phyloP scores from a whole-genome alignment of 2,888 invertebrate species.

The Ennomos fuscantarius region DNA sequence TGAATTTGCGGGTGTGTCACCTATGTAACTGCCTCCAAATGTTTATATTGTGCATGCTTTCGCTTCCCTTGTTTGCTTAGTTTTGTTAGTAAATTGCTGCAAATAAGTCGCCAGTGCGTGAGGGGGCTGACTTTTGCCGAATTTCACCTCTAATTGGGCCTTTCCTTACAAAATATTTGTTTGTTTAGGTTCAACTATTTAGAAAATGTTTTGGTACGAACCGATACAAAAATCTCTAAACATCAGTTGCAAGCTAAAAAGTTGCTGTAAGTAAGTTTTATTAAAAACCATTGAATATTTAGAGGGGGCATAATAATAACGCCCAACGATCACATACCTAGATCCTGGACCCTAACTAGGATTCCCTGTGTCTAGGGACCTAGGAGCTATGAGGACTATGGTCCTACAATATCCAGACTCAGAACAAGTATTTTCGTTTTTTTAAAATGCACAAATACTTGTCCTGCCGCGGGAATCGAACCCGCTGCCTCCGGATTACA shows the following conservation, averaged over 20 bases:
- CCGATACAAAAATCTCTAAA: constrained; percentile 7
- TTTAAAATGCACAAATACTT: too few species aligned
- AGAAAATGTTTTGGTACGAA: constrained; percentile 17
- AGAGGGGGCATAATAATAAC: too few species aligned
- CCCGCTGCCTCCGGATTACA: too few species aligned
- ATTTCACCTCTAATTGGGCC: constrained; percentile 42
- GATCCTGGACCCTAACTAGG: too few species aligned
- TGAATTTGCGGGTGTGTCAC: neutral
- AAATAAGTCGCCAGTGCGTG: constrained; percentile 40
- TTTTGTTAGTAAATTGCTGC: constrained; percentile 45
- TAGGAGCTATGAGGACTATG: too few species aligned
- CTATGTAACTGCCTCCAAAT: constrained; percentile 8
- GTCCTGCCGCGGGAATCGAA: too few species aligned
- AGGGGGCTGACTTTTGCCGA: constrained; percentile 34
- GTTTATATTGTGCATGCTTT: constrained; percentile 25
- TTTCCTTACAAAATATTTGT: constrained; percentile 36
- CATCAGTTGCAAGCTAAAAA: constrained; percentile 7
- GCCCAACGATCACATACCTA: too few species aligned
- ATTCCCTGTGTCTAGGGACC: too few species aligned
- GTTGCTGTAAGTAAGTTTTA: neutral
- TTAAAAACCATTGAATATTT: too few species aligned
- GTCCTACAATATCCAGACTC: too few species aligned
- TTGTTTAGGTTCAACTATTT: constrained; percentile 30
- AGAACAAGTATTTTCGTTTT: too few species aligned
- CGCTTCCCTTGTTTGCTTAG: constrained; percentile 43